Conservation (phyloP, 2,113 vertebrate species). For the Dipodomys stephensi region DNA sequence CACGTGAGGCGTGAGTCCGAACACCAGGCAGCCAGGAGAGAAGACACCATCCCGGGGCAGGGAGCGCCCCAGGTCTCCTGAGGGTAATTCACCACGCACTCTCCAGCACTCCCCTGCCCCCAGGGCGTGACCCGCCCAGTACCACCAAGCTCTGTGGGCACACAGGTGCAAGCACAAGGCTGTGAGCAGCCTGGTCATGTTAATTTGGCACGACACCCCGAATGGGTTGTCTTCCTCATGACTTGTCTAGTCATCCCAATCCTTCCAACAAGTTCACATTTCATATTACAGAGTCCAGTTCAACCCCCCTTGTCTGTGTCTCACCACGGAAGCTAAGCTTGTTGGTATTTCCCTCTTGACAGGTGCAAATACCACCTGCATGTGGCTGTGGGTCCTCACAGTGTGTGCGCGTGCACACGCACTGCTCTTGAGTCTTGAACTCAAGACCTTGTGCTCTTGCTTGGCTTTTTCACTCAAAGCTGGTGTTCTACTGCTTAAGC, state of each 20-base stretch:
- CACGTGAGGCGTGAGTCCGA: not conserved
- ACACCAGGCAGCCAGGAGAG: not conserved
- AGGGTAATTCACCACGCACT: too few relatives aligned
- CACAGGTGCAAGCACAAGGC: slow-evolving; percentile 68
- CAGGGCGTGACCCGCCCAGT: not conserved
- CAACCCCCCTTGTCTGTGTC: slow-evolving; percentile 55
- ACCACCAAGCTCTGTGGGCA: not conserved
- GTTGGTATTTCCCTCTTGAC: not conserved
- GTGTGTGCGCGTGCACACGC: too few relatives aligned
- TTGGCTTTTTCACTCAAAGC: too few relatives aligned
- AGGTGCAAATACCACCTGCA: not conserved
- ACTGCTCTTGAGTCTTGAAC: too few relatives aligned
- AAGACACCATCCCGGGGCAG: not conserved
- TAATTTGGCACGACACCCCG: slow-evolving; percentile 90
- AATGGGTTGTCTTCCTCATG: slow-evolving; percentile 89
- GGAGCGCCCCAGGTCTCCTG: not conserved
- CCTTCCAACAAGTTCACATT: slow-evolving; percentile 81
- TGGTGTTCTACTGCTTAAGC: too few relatives aligned
- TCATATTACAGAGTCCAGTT: slow-evolving; percentile 69
- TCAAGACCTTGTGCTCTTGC: too few relatives aligned
- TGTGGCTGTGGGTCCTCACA: not conserved
- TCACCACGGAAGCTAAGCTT: not conserved
- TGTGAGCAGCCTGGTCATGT: slow-evolving; percentile 90
- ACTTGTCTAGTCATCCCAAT: slow-evolving; percentile 87
- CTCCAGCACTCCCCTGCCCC: not conserved